These are phyloP conservation scores for Diadromus collaris DNA, from an alignment of 2,888 invertebrate species.

Conservation along the genomic window DNA sequence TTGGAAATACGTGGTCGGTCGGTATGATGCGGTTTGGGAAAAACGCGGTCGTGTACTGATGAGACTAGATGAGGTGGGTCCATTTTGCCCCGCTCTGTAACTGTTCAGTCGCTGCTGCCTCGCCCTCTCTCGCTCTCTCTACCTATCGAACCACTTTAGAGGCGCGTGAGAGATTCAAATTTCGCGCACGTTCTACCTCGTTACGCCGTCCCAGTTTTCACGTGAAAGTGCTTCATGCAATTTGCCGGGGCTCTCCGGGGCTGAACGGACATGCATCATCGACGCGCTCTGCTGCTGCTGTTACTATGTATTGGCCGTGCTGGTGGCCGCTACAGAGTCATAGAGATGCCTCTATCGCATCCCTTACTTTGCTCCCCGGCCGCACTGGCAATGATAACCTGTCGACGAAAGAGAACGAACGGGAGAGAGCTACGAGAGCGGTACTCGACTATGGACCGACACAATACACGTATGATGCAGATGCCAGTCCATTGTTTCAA, in stretches of 20 bases:
- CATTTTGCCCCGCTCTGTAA: slow-evolving; percentile 2
- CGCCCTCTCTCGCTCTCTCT: not conserved
- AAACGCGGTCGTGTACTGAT: no score
- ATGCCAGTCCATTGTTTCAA: slow-evolving; percentile 2
- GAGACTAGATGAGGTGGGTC: no score
- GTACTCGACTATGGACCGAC: slow-evolving; percentile 34
- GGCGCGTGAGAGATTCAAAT: slow-evolving; percentile 59
- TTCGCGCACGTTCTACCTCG: slow-evolving; percentile 62
- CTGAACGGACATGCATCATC: slow-evolving; percentile 59
- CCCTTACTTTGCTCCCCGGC: slow-evolving; percentile 1
- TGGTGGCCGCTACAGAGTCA: slow-evolving; percentile 33
- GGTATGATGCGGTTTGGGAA: no score
- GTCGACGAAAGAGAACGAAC: slow-evolving; percentile 32
- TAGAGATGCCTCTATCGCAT: slow-evolving; percentile 40
- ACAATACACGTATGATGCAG: slow-evolving; percentile 27
- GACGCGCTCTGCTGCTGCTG: slow-evolving; percentile 43
- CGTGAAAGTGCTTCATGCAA: slow-evolving; percentile 63
- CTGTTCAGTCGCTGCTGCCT: not conserved
- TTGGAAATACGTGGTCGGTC: no score
- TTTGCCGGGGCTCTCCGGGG: slow-evolving; percentile 55
- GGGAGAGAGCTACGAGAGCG: slow-evolving; percentile 9
- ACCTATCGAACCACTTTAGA: slow-evolving; percentile 48
- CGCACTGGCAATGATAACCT: slow-evolving; percentile 31
- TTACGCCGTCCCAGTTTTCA: slow-evolving; percentile 61
- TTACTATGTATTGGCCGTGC: slow-evolving; percentile 12